phyloP scores from a whole-genome alignment of 2,797 vertebrate genomes.

The Hybognathus amarus region DNA sequence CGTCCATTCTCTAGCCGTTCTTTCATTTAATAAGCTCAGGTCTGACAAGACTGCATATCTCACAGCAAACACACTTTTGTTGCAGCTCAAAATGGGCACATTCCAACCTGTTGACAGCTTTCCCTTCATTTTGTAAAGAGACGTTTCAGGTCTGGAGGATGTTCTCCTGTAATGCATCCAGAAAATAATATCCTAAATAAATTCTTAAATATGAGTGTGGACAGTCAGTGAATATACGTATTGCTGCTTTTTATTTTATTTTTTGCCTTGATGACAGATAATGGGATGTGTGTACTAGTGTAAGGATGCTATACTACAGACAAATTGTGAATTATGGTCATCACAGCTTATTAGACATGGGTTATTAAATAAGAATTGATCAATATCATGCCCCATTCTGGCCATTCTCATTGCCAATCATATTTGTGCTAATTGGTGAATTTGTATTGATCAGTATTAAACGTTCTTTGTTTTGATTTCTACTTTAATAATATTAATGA shows the following conservation, averaged over 20 bases:
- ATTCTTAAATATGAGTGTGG: neutral
- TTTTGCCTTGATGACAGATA: constrained; percentile 31
- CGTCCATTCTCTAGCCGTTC: constrained; percentile 3
- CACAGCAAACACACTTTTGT: constrained; percentile 46
- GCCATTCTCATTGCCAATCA: neutral
- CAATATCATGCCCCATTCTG: neutral
- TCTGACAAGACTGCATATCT: constrained; percentile 40
- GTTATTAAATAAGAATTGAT: constrained; percentile 8
- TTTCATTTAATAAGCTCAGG: constrained; percentile 44
- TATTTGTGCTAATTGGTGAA: neutral
- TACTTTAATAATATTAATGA: neutral
- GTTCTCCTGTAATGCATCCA: constrained; percentile 39
- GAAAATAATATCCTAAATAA: constrained; percentile 1
- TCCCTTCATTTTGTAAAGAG: constrained; percentile 32
- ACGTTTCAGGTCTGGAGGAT: constrained; percentile 11
- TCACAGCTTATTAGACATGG: neutral
- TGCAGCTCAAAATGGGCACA: constrained; percentile 49
- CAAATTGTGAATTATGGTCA: constrained; percentile 18
- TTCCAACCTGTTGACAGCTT: constrained; percentile 49
- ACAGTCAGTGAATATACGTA: neutral
- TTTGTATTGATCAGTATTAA: neutral
- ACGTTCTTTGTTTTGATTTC: neutral
- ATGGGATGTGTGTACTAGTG: constrained; percentile 4
- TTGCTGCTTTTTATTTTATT: neutral
- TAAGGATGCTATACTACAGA: neutral